These are phyloP conservation scores for Piscicola geometra DNA, from an alignment of 2,888 invertebrate species.

Conservation along the genomic window DNA sequence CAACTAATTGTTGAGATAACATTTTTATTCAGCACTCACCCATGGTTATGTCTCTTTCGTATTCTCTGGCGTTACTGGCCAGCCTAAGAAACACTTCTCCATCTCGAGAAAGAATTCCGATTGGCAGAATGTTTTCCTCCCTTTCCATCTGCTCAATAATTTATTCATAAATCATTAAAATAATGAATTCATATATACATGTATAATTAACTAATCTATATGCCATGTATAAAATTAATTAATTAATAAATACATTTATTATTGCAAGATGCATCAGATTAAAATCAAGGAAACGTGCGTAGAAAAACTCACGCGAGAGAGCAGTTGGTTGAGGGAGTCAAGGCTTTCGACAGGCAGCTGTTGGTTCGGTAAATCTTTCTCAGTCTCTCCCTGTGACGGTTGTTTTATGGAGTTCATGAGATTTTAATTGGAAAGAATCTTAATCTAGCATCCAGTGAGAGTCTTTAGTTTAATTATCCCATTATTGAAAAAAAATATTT, in stretches of 20 bases:
- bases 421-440: too few relatives aligned
- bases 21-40: slow-evolving; percentile 50
- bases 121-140: slow-evolving; percentile 48
- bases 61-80: slow-evolving; percentile 52
- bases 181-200: background rate
- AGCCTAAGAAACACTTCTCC: slow-evolving; percentile 56
- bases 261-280: too few relatives aligned
- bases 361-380: slow-evolving; percentile 4
- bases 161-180: background rate
- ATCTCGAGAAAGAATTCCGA: slow-evolving; percentile 56
- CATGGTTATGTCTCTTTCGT: slow-evolving; percentile 55
- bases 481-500: too few relatives aligned
- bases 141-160: background rate
- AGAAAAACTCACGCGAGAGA: background rate
- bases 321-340: slow-evolving; percentile 5
- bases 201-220: background rate
- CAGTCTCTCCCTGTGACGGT: slow-evolving; percentile 15
- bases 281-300: too few relatives aligned
- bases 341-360: background rate
- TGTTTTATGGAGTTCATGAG: too few relatives aligned
- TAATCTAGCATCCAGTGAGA: too few relatives aligned
- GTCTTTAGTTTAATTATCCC: too few relatives aligned
- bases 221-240: background rate
- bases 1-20: too few relatives aligned
- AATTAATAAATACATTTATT: too few relatives aligned